Evolutionary conservation across 2,797 vertebrate species (phyloP).

Genomic region (Epinephelus coioides): DNA sequence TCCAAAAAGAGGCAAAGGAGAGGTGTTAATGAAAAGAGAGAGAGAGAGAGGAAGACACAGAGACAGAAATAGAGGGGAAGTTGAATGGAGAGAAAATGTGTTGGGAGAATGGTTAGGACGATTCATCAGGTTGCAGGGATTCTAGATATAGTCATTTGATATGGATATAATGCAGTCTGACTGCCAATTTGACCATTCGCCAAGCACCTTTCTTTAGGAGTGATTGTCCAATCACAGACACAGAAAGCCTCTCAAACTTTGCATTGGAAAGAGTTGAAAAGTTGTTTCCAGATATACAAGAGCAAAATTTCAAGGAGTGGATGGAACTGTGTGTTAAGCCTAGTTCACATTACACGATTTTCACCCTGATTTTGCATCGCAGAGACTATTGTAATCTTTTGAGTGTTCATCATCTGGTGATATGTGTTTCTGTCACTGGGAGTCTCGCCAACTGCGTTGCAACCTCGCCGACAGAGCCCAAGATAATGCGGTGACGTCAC

Average conservation of each 20-base stretch:
- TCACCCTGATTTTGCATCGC: too few species aligned
- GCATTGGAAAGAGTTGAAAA: background rate
- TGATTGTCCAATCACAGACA: background rate
- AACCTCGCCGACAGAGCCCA: too few species aligned
- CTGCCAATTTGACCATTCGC: background rate
- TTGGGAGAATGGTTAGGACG: background rate
- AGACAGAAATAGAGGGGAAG: constrained; percentile 11
- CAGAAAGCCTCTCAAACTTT: background rate
- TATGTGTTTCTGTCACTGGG: too few species aligned
- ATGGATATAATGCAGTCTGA: background rate
- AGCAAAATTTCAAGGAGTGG: background rate
- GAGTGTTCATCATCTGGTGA: too few species aligned
- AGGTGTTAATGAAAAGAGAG: constrained; percentile 1
- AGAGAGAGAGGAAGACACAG: background rate
- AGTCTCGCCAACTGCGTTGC: too few species aligned
- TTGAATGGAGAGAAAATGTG: constrained; percentile 27
- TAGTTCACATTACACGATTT: too few species aligned
- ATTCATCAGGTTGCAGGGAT: background rate
- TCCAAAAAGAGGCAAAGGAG: constrained; percentile 38
- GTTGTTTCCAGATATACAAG: background rate
- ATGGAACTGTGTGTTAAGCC: background rate
- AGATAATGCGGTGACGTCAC: too few species aligned
- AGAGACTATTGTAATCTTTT: too few species aligned
- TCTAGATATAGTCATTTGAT: background rate
- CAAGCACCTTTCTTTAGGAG: background rate